Conservation (phyloP, 2,797 vertebrate genomes). For the Crenuchus spilurus region DNA sequence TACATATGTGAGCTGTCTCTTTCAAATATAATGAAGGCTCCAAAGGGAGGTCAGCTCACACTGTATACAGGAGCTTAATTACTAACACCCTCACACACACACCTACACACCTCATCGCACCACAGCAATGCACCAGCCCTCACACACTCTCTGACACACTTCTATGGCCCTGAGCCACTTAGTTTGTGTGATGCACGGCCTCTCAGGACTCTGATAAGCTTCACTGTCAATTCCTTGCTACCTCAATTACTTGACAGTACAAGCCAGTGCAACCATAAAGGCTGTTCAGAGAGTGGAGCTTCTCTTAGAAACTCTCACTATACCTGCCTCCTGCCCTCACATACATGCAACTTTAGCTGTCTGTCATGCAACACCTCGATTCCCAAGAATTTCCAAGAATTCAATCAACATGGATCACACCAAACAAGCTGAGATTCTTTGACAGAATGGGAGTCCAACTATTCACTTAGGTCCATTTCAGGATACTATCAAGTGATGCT, state of each 20-base stretch:
- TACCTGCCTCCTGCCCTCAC: too few species aligned
- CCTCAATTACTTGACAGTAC: conserved; percentile 72
- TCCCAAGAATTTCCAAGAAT: too few species aligned
- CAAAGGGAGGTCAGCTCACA: background rate
- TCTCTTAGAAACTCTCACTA: too few species aligned
- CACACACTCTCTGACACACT: background rate
- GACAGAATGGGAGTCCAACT: too few species aligned
- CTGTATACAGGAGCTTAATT: conserved; percentile 12
- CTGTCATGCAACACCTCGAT: too few species aligned
- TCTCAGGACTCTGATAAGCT: conserved; percentile 4
- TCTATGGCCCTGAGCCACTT: background rate
- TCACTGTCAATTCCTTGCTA: conserved; percentile 50
- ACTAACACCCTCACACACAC: background rate
- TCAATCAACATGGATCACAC: too few species aligned
- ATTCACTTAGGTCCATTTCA: too few species aligned
- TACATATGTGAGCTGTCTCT: conserved; percentile 14
- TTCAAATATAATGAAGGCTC: conserved; percentile 1
- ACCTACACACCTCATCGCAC: background rate
- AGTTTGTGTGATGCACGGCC: conserved; percentile 1
- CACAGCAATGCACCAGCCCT: background rate
- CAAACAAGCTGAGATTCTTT: too few species aligned
- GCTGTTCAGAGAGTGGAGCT: too few species aligned
- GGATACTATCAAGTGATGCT: too few species aligned
- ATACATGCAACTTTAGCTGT: too few species aligned
- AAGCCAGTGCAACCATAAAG: conserved; percentile 70